A percentile compares a stretch with the other conserved stretches of the same genome.
Evolutionary conservation across 2,797 vertebrate species (phyloP).

Genomic region (Remorina albescens): DNA sequence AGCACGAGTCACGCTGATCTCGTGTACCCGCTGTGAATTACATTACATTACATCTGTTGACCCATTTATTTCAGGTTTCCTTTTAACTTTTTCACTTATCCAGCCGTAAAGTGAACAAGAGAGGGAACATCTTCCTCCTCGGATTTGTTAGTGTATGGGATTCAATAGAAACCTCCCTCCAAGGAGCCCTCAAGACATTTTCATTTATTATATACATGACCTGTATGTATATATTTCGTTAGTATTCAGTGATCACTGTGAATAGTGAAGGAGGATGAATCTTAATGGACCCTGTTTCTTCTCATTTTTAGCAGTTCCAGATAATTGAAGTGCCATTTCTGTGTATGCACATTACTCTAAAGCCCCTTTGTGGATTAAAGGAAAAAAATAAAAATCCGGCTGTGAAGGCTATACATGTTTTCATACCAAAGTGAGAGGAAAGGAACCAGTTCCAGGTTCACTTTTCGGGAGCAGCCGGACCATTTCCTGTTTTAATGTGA

Average conservation of each 20-base stretch:
- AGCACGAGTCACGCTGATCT: not conserved
- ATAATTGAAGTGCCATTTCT: constrained; percentile 76
- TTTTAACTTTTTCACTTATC: not conserved
- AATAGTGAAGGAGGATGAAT: constrained; percentile 60
- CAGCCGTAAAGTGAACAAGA: not conserved
- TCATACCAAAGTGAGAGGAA: constrained; percentile 40
- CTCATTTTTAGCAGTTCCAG: constrained; percentile 73
- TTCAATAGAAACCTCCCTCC: not conserved
- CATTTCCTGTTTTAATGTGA: constrained; percentile 25
- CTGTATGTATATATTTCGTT: too few species aligned
- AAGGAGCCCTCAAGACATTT: not conserved
- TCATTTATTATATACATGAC: constrained; percentile 9
- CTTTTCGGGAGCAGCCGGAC: constrained; percentile 6
- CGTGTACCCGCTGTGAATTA: not conserved
- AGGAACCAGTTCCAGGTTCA: constrained; percentile 15
- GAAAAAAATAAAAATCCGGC: constrained; percentile 43
- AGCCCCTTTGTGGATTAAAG: constrained; percentile 71
- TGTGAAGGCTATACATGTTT: constrained; percentile 40
- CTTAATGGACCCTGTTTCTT: constrained; percentile 68
- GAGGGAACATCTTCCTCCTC: not conserved
- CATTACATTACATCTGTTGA: not conserved
- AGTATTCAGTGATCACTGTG: constrained; percentile 60
- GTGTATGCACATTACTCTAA: constrained; percentile 70
- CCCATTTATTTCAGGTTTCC: not conserved
- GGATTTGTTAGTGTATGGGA: constrained; percentile 18